Evolutionary conservation across 2,888 invertebrate genomes (phyloP).

Genomic region (Drosophila barbarae): DNA sequence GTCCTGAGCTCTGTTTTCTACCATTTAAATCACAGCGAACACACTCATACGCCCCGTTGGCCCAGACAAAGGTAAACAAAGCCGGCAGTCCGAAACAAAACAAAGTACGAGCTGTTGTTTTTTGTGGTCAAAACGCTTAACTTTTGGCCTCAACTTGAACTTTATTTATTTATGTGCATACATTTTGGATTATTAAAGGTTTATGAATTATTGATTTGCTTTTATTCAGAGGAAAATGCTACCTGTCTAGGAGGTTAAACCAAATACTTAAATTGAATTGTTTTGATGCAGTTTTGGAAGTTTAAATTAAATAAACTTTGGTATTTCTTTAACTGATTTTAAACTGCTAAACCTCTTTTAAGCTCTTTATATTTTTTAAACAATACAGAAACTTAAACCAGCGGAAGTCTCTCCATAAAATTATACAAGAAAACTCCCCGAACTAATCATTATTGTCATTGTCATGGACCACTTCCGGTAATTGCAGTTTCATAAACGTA

Average conservation of each 20-base stretch:
- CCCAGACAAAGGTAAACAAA: constrained; percentile 54
- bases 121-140: constrained; percentile 29
- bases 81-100: constrained; percentile 21
- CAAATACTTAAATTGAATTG: background rate
- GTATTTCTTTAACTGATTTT: no score
- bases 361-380: no score
- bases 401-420: background rate
- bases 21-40: constrained; percentile 41
- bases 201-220: constrained; percentile 53
- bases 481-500: constrained; percentile 14
- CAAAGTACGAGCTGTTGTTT: background rate
- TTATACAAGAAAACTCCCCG: background rate
- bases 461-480: constrained; percentile 17
- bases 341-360: no score
- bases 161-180: constrained; percentile 53
- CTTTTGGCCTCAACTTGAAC: constrained; percentile 42
- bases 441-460: constrained; percentile 10
- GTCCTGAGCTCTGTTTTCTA: constrained; percentile 18
- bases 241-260: background rate
- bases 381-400: background rate
- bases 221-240: constrained; percentile 2
- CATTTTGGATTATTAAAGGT: constrained; percentile 38
- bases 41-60: constrained; percentile 18
- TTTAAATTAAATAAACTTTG: background rate
- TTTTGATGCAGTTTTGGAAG: background rate